Evolutionary conservation across 2,888 invertebrate genomes (phyloP), one percentile per base, ranked within the genome.

Genomic region (Chironomus riparius): DNA sequence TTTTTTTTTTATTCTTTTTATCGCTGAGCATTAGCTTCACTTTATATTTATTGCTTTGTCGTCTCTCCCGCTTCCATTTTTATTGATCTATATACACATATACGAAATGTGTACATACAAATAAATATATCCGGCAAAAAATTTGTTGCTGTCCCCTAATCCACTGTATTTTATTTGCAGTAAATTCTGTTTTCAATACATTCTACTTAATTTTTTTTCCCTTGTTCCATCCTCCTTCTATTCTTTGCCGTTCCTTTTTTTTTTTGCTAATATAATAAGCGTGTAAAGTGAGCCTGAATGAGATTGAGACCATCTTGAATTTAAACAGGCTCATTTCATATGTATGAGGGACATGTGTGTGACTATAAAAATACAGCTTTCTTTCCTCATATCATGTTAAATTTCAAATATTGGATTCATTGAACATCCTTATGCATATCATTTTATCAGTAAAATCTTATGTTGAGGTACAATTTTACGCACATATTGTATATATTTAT

Each of bases 151-250:
- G 50, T 70, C 50, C 70, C 48, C 28, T 70, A 70, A 70, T 70
- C 70, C 70, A 70, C 70, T 70, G 70, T 48, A 56, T 70, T 70
- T 70, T 70, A 70, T 70, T 56, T 70, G 50, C 70, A 70, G 70
- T 70, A 70, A 70, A 70, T 70, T 50, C 56, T 56, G 50, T 15
- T 56, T 56, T 56, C 56, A 18, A 56, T 56, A 56, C 56, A 56
- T 56, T 56, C 56, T 18, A 10, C 38, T 38, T 38, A 38, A 38
- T 38, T 28, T 28, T 38, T 2, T 2, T 10, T 38, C 10, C 28
- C 38, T 38, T 28, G 28, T 28, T 28, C 28, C 28, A 4, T 28
- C n/a, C n/a, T 4, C 5, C 6, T 28, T 28, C 28, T 5, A 1
- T 38, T 10, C 38, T 10, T 10, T 38, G 0, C 38, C 38, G 10